Evolutionary conservation across 2,888 invertebrate species (phyloP), one percentile per base, ranked within the genome.

Genomic region (Cyclophora albipunctata): DNA sequence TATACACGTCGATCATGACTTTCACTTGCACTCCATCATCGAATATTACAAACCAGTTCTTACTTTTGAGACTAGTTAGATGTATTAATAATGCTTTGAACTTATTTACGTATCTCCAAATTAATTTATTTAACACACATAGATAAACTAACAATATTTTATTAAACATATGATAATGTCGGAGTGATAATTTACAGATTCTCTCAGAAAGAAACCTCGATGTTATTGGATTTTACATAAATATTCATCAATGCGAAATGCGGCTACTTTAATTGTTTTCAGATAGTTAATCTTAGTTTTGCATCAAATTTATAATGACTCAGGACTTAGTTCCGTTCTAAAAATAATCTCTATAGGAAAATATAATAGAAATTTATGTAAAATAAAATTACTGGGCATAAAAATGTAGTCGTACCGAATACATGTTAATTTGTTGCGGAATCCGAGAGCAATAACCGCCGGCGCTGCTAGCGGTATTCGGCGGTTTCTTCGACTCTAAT

Each of bases 391-490:
- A 78, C 79, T 75, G 73, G 79, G 76, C 81, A 79, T 80, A 79
- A 85, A 60, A 84, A 83, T 81, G 74, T 80, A 81, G 79, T 75
- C 79, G 86, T 85, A 84, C 86, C 75, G 84, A 86, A 88, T 88
- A 85, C 87, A 87, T 88, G 86, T 84, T 88, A 88, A 88, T 88
- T 87, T 86, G 84, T 88, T 88, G 85, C 87, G 86, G 87, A 86
- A 87, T 84, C 84, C 61, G 86, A 86, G 87, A 86, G 87, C 87
- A 87, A 86, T 86, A 88, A 86, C 87, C 86, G 86, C 72, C 76
- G 70, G 73, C 74, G 67, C 63, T 73, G 78, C 77, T 87, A 87
- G 87, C 87, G 87, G 87, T 87, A 87, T 84, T 83, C 71, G 79
- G 84, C 71, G 85, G 85, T 85, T 84, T 84, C 83, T 78, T 82